Evolutionary conservation across 2,888 invertebrate genomes (phyloP), one percentile per base, ranked within the genome.

Genomic region (Ferdinandea cuprea): DNA sequence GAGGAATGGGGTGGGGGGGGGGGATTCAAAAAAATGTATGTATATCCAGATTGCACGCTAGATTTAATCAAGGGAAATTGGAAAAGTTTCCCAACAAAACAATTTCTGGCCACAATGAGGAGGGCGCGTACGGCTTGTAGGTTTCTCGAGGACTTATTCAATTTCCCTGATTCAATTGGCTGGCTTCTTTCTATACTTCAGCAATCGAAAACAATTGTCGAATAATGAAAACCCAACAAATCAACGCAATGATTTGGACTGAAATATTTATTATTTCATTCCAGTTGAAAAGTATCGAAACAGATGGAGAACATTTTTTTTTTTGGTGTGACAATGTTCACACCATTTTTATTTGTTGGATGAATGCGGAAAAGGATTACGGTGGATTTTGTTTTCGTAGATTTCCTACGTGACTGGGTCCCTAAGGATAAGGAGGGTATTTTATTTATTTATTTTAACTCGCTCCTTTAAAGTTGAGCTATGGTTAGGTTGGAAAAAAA

Each of bases 61-160:
- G 46, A 80, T 52, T 77, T 63, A 73, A 69, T 61, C 68, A 71
- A 71, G 25, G 65, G 46, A 81, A 72, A 77, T 81, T 77, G 81
- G 54, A 81, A 81, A 81, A 81, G 77, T 81, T 54, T 59, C 58
- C 44, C 58, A 59, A 40, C 59, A 52, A 44, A 71, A 65, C 44
- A 58, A 50, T 65, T 59, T 66, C 37, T 65, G 59, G 66, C 81
- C 59, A 71, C 80, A 66, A 77, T 59, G 65, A 19, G 59, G n/a
- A n/a, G n/a, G n/a, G 59, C 35, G 11, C 8, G 19, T 28, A 66
- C 56, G 42, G 56, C 48, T 48, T 32, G 30, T 30, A 66, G 69
- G 21, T 21, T 19, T 54, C n/a, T 40, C 40, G 54, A 52, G 66
- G 65, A 65, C 69, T 76, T 76, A 77, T 71, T 54, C 71, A 81